Evolutionary conservation across 1,140 invertebrate species (phyloP).

Genomic region (Tribolium madens): DNA sequence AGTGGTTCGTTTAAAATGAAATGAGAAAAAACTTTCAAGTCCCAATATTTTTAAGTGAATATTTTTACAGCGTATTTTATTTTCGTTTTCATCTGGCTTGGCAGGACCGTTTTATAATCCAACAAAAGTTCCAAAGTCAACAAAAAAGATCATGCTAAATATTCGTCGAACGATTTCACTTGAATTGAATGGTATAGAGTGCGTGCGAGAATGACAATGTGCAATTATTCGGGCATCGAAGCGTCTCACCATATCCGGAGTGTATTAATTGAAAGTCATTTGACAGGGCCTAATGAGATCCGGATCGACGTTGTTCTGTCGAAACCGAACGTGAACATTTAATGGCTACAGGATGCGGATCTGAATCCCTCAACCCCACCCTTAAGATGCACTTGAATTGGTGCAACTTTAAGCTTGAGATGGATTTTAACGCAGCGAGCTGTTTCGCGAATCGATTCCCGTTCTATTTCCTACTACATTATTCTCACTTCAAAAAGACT

Average conservation of each 20-base stretch:
- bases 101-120: not conserved
- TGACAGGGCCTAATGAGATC: slow-evolving; percentile 24
- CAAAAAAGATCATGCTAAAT: slow-evolving; percentile 10
- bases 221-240: slow-evolving; percentile 31
- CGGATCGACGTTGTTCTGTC: slow-evolving; percentile 26
- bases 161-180: not conserved
- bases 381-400: slow-evolving; percentile 26
- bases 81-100: not conserved
- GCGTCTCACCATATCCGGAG: slow-evolving; percentile 30
- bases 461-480: slow-evolving; percentile 16
- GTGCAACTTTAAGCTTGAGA: slow-evolving; percentile 10
- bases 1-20: too few species aligned
- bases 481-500: slow-evolving; percentile 3
- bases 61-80: not conserved
- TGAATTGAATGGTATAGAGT: slow-evolving; percentile 4
- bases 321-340: slow-evolving; percentile 38
- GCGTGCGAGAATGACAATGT: slow-evolving; percentile 36
- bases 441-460: slow-evolving; percentile 1
- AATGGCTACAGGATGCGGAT: slow-evolving; percentile 20
- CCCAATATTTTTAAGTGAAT: not conserved
- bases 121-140: not conserved
- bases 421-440: slow-evolving; percentile 33
- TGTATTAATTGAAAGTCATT: slow-evolving; percentile 39
- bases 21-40: too few species aligned
- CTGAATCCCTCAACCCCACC: not conserved